Conservation (phyloP, 2,113 vertebrate species). For the Heterotilapia buettikoferi region DNA sequence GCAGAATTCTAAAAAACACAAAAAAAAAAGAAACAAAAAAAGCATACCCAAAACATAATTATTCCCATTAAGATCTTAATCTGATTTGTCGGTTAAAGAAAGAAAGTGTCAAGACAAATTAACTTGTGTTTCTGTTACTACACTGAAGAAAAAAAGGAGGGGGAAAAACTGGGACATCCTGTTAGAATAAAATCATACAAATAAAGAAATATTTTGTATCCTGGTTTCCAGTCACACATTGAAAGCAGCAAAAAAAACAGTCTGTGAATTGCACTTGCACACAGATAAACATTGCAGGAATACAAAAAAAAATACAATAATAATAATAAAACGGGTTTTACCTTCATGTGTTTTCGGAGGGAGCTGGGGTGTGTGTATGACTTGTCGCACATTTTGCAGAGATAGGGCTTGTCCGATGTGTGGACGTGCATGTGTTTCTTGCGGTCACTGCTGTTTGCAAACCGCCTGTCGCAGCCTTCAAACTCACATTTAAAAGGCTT, state of each 20-base stretch:
- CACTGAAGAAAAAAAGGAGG: background rate
- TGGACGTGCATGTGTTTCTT: constrained; percentile 99
- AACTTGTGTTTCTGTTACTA: constrained; percentile 4
- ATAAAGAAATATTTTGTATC: background rate
- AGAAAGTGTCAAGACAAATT: constrained; percentile 35
- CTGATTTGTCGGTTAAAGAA: constrained; percentile 39
- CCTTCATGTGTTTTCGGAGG: constrained; percentile 99
- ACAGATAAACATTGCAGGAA: background rate
- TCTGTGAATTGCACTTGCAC: background rate
- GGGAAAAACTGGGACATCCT: background rate
- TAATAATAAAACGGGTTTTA: constrained; percentile 51
- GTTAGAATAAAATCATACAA: background rate
- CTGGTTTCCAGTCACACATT: background rate
- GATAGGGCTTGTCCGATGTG: constrained; percentile 97
- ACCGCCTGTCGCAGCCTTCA: constrained; percentile 96
- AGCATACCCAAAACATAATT: constrained; percentile 1
- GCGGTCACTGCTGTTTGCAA: constrained; percentile 98
- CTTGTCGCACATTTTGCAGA: constrained; percentile 99
- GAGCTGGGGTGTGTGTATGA: constrained; percentile 99
- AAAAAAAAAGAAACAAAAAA: background rate
- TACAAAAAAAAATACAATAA: background rate
- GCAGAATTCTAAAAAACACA: background rate
- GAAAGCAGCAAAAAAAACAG: background rate
- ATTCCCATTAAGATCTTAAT: constrained; percentile 37
- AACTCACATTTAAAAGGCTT: constrained; percentile 99